Base-by-base conservation (phyloP, 1,140 invertebrate species). In the Drosophila pectinifera region DNA sequence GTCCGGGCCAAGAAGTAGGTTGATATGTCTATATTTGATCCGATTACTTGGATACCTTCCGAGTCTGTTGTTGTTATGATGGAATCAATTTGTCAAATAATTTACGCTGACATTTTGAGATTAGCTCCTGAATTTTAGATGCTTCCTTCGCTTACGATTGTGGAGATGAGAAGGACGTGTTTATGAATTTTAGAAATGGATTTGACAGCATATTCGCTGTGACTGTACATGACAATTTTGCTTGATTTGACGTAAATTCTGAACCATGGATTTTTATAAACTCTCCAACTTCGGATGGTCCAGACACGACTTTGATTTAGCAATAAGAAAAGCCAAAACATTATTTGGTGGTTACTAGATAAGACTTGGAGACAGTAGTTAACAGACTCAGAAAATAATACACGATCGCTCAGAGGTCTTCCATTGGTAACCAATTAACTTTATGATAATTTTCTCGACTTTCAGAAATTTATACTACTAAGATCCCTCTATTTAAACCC, bases 31-130 rank as follows among this genome's bases (percentile, higher is more conserved):
- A 18, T 26, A 39, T 57, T 57, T 57, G 39, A 72, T 72, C 34
- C 55, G 57, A 46, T 72, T 41, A 72, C 34, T 41, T 14, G 36
- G 34, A 57, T 22, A 14, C 45, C 45, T 41, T 34, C 31, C 31
- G 18, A 48, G 18, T 41, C 28, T 34, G 26, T 16, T 28, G 28
- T 46, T n/a, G 56, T 16, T 41, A 36, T 26, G 39, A 34, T 34
- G 59, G 63, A 10, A 45, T 69, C 63, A 55, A 22, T 45, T 39
- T 45, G 67, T 46, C 64, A 39, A 70, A 45, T 38, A 46, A 70
- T 69, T 56, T 28, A 13, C 16, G 11, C n/a, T 24, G 31, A 10
- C 22, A 28, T 31, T 45, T 28, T 38, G 61, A 26, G 22, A 36
- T 34, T 53, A 36, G 4, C 18, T 53, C 31, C 13, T 53, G 31